phyloP scores from a whole-genome alignment of 2,888 invertebrate species.

The Norana najaformis region DNA sequence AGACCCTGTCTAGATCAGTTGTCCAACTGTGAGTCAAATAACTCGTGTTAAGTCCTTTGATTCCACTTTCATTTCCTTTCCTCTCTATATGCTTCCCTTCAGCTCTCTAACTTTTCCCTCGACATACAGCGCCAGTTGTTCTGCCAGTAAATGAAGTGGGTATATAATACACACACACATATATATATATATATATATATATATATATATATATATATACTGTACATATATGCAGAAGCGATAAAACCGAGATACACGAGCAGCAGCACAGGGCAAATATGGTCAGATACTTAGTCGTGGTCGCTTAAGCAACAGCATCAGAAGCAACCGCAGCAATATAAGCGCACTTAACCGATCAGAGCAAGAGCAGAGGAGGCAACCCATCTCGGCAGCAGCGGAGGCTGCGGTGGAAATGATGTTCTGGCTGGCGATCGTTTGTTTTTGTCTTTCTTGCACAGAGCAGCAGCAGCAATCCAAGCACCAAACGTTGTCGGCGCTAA shows the following conservation, averaged over 20 bases:
- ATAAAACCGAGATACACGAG: not conserved
- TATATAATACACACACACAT: not conserved
- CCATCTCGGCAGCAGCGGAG: not conserved
- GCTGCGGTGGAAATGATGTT: not conserved
- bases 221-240: not conserved
- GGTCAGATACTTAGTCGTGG: not conserved
- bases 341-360: not conserved
- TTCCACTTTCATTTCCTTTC: not conserved
- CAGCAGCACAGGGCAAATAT: not conserved
- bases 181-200: not conserved
- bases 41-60: not conserved
- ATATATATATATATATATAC: not conserved
- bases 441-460: not conserved
- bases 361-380: not conserved
- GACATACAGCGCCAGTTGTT: not conserved
- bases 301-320: not conserved
- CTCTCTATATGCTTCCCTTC: not conserved
- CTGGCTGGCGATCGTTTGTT: not conserved
- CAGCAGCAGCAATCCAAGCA: not conserved
- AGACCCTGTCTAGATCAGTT: not conserved
- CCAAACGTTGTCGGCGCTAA: not conserved
- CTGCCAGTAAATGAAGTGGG: no score
- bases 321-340: not conserved
- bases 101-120: not conserved
- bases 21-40: not conserved